Conservation (phyloP, 2,888 invertebrate genomes). For the Nineta flava region DNA sequence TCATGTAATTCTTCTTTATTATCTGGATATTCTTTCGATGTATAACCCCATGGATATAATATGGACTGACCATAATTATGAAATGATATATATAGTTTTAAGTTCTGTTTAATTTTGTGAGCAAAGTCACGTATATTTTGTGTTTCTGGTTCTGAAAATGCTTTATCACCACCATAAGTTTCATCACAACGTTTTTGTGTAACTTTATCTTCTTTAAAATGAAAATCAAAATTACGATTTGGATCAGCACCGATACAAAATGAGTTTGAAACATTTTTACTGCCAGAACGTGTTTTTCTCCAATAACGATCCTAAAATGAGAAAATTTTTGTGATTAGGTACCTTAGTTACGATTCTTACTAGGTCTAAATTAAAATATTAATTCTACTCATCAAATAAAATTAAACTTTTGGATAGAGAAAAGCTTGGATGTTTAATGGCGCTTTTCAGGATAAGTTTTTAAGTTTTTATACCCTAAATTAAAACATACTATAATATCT, state of each 20-base stretch:
- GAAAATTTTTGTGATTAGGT: not conserved
- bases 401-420: not conserved
- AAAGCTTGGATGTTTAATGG: no score
- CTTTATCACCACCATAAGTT: not conserved
- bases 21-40: not conserved
- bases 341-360: not conserved
- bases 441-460: no score
- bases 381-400: not conserved
- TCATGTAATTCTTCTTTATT: not conserved
- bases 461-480: no score
- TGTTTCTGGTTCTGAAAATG: constrained; percentile 3
- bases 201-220: not conserved
- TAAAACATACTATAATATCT: no score
- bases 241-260: not conserved
- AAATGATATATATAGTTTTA: not conserved
- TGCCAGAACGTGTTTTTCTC: not conserved
- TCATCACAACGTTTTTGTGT: not conserved
- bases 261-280: not conserved
- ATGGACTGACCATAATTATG: not conserved
- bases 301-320: constrained; percentile 3
- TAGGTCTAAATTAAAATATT: not conserved
- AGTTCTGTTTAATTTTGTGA: not conserved
- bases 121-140: not conserved
- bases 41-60: constrained; percentile 1
- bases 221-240: constrained; percentile 1